These are phyloP conservation scores for Mungos mungo DNA, from an alignment of 2,113 vertebrate species.

Conservation along the genomic window DNA sequence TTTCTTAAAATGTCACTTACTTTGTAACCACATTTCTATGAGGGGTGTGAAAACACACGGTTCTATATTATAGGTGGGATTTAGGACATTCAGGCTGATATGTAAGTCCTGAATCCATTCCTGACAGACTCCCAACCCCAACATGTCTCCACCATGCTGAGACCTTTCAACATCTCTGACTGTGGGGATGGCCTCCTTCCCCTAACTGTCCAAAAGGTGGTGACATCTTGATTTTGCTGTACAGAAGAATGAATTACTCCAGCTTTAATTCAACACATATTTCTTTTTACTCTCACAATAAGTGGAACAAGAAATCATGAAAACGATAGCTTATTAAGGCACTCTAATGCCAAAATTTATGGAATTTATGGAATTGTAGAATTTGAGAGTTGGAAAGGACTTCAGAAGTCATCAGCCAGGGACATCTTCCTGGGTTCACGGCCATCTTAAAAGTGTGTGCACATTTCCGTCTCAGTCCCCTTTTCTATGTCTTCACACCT, in stretches of 20 bases:
- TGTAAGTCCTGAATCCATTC: background rate
- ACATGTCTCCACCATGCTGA: background rate
- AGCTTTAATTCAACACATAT: conserved; percentile 4
- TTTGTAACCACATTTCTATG: conserved; percentile 5
- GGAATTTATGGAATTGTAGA: background rate
- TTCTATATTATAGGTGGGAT: background rate
- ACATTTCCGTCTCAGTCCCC: background rate
- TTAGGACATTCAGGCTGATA: background rate
- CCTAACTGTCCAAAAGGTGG: too few species aligned
- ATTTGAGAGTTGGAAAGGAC: background rate
- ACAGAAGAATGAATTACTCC: background rate
- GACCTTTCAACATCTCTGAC: background rate
- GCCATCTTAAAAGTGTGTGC: background rate
- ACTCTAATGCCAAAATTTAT: background rate
- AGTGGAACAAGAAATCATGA: conserved; percentile 20
- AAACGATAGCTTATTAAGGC: background rate
- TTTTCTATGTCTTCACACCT: background rate
- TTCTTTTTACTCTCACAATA: background rate
- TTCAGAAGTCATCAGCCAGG: background rate
- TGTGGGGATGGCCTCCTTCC: background rate
- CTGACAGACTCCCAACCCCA: background rate
- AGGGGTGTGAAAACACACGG: background rate
- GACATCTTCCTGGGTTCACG: background rate
- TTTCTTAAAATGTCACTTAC: conserved; percentile 31
- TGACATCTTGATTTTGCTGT: background rate